Evolutionary conservation across 2,113 vertebrate species (phyloP).

Genomic region (Paralichthys olivaceus): DNA sequence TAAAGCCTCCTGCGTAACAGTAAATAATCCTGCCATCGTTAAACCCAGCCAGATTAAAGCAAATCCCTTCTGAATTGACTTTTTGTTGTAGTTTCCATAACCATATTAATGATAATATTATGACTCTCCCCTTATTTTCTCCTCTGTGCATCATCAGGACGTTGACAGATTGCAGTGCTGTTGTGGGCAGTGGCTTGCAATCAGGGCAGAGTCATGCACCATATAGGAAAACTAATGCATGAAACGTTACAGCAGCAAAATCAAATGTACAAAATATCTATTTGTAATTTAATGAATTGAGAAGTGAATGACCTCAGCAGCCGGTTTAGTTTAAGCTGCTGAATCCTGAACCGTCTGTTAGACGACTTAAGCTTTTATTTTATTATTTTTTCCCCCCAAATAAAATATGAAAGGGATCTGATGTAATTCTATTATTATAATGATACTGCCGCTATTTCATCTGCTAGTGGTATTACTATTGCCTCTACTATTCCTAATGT

Average conservation of each 20-base stretch:
- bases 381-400: constrained; percentile 7
- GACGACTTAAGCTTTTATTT: constrained; percentile 60
- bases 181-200: background rate
- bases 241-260: background rate
- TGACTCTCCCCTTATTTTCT: constrained; percentile 40
- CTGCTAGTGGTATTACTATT: constrained; percentile 5
- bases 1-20: constrained; percentile 75
- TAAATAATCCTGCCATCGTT: constrained; percentile 78
- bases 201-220: background rate
- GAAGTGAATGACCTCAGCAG: constrained; percentile 60
- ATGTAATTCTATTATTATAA: constrained; percentile 55
- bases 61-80: constrained; percentile 73
- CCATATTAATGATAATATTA: constrained; percentile 70
- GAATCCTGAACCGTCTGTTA: constrained; percentile 71
- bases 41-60: constrained; percentile 78
- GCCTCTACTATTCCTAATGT: background rate
- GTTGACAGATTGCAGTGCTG: constrained; percentile 28
- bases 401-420: constrained; percentile 61
- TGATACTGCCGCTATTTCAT: constrained; percentile 8
- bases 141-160: constrained; percentile 16
- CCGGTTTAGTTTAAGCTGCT: constrained; percentile 62
- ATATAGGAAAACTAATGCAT: background rate
- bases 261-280: constrained; percentile 46
- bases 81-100: constrained; percentile 78
- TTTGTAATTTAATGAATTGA: constrained; percentile 69